phyloP scores from a whole-genome alignment of 2,888 invertebrate genomes.

The Dolichomitus sp. region DNA sequence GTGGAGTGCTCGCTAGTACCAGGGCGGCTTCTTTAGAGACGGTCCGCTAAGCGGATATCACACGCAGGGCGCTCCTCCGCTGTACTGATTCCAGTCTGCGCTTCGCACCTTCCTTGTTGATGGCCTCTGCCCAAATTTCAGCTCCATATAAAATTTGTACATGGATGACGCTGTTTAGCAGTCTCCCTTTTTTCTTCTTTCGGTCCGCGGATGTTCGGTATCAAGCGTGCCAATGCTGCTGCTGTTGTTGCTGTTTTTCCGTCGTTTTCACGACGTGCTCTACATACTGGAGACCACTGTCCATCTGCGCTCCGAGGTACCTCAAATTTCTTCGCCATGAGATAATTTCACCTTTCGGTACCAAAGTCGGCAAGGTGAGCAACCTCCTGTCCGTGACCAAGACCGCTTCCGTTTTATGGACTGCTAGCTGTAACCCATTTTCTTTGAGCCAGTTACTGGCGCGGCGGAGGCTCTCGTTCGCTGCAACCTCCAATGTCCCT shows the following conservation, averaged over 20 bases:
- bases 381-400: constrained; percentile 29
- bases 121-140: constrained; percentile 1
- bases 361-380: not conserved
- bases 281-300: not conserved
- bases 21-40: constrained; percentile 41
- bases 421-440: constrained; percentile 33
- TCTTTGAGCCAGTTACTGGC: constrained; percentile 26
- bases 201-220: too few relatives aligned
- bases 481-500: not conserved
- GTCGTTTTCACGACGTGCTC: not conserved
- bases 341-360: not conserved
- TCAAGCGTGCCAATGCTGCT: too few relatives aligned
- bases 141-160: too few relatives aligned
- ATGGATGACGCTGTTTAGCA: constrained; percentile 45
- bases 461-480: not conserved
- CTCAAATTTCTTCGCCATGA: constrained; percentile 2
- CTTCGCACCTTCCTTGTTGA: constrained; percentile 2
- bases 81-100: constrained; percentile 24
- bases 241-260: constrained; percentile 5
- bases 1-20: constrained; percentile 34
- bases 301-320: constrained; percentile 20
- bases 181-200: constrained; percentile 34
- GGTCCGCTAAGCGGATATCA: constrained; percentile 42
- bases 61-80: constrained; percentile 35
- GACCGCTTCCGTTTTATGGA: constrained; percentile 41